Evolutionary conservation across 1,140 invertebrate species (phyloP).

Genomic region (Sitobion miscanthi): DNA sequence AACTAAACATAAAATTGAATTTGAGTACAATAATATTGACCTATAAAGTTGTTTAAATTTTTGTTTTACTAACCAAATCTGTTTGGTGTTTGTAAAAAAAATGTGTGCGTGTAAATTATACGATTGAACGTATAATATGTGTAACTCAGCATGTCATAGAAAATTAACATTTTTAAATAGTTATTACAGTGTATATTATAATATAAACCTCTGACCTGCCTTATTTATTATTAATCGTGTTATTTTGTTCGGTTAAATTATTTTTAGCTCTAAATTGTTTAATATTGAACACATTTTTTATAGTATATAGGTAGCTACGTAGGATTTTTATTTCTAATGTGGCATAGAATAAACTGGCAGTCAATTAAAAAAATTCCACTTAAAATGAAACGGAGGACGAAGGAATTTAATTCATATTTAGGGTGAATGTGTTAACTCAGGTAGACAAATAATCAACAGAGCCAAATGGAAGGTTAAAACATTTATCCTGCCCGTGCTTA

Average conservation of each 20-base stretch:
- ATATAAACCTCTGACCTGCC: not conserved
- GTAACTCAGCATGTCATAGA: not conserved
- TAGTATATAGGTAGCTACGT: not conserved
- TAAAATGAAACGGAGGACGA: not conserved
- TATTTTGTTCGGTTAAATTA: not conserved
- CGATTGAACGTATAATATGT: not conserved
- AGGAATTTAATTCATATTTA: not conserved
- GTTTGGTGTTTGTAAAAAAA: not conserved
- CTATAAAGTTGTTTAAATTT: constrained; percentile 9
- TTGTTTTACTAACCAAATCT: not conserved
- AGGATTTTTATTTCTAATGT: not conserved
- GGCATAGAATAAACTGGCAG: not conserved
- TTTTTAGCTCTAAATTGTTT: not conserved
- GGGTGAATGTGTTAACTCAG: not conserved
- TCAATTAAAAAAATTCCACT: not conserved
- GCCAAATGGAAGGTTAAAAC: not conserved
- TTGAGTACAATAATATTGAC: not conserved
- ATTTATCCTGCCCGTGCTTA: not conserved
- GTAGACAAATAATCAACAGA: no score
- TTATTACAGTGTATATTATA: not conserved
- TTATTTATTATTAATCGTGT: not conserved
- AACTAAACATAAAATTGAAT: not conserved
- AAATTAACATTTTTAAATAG: not conserved
- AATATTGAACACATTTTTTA: not conserved
- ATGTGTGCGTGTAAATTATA: not conserved